Percentiles rank a stretch among this genome's conserved stretches.
Conservation (phyloP, 2,888 invertebrate genomes). For the Caenorhabditis auriculariae region DNA sequence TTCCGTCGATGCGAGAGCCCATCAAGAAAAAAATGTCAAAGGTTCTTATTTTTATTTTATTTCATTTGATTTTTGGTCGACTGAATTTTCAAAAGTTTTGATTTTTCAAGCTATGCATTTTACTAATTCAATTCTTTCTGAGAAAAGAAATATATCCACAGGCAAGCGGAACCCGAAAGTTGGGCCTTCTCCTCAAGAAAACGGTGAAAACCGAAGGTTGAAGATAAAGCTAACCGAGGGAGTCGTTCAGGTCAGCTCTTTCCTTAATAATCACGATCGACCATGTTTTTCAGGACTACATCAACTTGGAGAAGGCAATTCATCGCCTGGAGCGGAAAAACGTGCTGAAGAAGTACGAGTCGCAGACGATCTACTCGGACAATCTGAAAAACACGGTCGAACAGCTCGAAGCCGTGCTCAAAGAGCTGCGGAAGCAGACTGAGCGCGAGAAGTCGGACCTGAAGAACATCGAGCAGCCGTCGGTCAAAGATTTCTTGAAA, state of each 20-base stretch:
- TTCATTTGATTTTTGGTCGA: too few relatives aligned
- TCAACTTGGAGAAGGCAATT: slow-evolving; percentile 65
- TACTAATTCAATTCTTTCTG: neutral
- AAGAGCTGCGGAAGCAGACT: slow-evolving; percentile 63
- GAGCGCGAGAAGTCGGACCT: slow-evolving; percentile 66
- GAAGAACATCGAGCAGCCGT: slow-evolving; percentile 64
- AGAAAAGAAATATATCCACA: neutral
- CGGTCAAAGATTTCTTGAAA: slow-evolving; percentile 64
- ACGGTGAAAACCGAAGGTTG: slow-evolving; percentile 11
- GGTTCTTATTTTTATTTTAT: too few relatives aligned
- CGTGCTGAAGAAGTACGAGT: slow-evolving; percentile 63
- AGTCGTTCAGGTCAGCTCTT: slow-evolving; percentile 44
- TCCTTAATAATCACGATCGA: neutral
- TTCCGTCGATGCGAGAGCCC: neutral
- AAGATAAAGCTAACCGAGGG: slow-evolving; percentile 57
- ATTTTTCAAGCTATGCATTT: neutral
- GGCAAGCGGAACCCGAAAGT: slow-evolving; percentile 27
- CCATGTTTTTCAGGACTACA: slow-evolving; percentile 53
- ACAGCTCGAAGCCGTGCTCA: slow-evolving; percentile 63
- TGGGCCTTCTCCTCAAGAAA: slow-evolving; percentile 9
- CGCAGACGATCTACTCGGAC: slow-evolving; percentile 62
- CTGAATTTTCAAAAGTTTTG: neutral
- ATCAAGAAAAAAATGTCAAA: too few relatives aligned
- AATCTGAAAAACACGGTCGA: slow-evolving; percentile 62
- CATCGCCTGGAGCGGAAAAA: slow-evolving; percentile 63